phyloP scores from a whole-genome alignment of 2,113 vertebrate genomes.

The Sorex araneus region DNA sequence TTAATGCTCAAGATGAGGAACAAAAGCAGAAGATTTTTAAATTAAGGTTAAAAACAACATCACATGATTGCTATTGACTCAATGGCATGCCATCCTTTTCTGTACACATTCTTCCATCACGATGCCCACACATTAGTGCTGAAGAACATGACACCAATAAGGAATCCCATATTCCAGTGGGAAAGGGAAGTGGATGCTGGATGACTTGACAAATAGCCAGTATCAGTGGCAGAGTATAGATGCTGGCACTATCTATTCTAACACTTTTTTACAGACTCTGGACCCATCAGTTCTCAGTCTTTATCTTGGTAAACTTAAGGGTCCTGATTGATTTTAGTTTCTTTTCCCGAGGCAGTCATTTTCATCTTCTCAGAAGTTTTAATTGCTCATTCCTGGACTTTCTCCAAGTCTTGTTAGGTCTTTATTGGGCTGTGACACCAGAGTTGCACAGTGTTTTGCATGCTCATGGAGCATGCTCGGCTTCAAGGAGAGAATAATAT shows the following conservation, averaged over 20 bases:
- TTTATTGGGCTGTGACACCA: slow-evolving; percentile 41
- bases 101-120: not conserved
- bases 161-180: not conserved
- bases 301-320: slow-evolving; percentile 23
- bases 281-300: slow-evolving; percentile 43
- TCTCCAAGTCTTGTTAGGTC: slow-evolving; percentile 70
- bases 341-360: slow-evolving; percentile 49
- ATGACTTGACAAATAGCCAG: not conserved
- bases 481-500: slow-evolving; percentile 41
- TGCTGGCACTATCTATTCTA: not conserved
- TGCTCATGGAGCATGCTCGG: not conserved
- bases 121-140: too few relatives aligned
- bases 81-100: not conserved
- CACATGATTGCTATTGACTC: not conserved
- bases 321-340: slow-evolving; percentile 66
- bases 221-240: not conserved
- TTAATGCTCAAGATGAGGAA: not conserved
- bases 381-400: slow-evolving; percentile 54
- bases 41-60: too few relatives aligned
- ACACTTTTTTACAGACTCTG: not conserved
- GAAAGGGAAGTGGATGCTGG: not conserved
- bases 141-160: not conserved
- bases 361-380: slow-evolving; percentile 50
- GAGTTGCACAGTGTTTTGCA: not conserved
- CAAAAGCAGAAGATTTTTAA: too few relatives aligned